phyloP scores from a whole-genome alignment of 2,888 invertebrate genomes.

The Pteria penguin region DNA sequence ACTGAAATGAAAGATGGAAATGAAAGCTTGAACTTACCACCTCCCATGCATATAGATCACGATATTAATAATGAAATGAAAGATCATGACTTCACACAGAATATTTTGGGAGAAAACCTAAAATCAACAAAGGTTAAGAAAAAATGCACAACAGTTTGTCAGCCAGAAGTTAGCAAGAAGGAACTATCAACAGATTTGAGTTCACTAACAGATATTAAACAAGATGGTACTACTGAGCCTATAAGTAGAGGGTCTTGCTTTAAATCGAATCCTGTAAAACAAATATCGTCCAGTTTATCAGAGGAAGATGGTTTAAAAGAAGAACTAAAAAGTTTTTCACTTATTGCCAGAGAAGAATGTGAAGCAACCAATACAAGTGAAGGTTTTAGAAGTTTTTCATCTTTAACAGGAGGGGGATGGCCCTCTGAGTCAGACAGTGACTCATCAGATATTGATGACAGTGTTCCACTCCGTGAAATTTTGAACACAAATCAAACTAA shows the following conservation, averaged over 20 bases:
- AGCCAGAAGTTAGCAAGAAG: not conserved
- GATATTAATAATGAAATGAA: not conserved
- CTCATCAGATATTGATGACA: not conserved
- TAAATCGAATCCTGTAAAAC: too few relatives aligned
- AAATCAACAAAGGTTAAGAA: not conserved
- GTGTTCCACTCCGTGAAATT: not conserved
- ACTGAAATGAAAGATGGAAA: not conserved
- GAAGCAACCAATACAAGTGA: too few relatives aligned
- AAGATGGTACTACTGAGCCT: not conserved
- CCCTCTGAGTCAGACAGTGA: not conserved
- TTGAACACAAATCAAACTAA: too few relatives aligned
- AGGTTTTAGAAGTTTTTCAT: too few relatives aligned
- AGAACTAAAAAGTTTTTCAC: too few relatives aligned
- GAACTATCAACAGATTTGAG: not conserved
- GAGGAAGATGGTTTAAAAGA: too few relatives aligned
- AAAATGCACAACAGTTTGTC: too few relatives aligned
- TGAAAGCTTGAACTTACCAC: not conserved
- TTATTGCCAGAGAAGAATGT: too few relatives aligned
- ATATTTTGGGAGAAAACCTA: not conserved
- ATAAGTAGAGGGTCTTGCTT: too few relatives aligned
- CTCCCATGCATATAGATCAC: not conserved
- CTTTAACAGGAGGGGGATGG: not conserved
- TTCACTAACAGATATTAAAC: not conserved
- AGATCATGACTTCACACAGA: not conserved
- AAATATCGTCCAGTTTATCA: too few relatives aligned